These are phyloP conservation scores for Hydrozoanthus tunicans DNA, from an alignment of 64 coral and sea anemone species.

Conservation along the genomic window DNA sequence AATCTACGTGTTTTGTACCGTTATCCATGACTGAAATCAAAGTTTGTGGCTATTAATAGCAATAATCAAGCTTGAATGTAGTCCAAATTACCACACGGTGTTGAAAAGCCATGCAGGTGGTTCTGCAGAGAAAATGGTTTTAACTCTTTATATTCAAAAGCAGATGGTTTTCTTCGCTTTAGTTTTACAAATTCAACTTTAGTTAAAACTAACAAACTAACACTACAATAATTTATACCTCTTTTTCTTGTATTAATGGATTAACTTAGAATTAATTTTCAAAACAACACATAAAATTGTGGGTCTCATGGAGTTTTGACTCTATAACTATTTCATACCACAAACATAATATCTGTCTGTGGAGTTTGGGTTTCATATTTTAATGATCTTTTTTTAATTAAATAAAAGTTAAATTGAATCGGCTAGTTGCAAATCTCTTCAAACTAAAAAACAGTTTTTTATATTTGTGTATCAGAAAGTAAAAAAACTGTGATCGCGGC, in stretches of 20 bases:
- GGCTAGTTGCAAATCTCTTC: no score
- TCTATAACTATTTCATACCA: no score
- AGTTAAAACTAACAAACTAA: background rate
- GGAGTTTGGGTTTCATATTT: no score
- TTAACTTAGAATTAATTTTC: no score
- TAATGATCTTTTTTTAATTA: no score
- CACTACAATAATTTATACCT: no score
- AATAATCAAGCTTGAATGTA: background rate
- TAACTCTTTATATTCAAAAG: background rate
- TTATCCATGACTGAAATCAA: background rate
- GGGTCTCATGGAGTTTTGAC: no score
- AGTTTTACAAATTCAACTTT: background rate
- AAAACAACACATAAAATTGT: no score
- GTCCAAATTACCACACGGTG: background rate
- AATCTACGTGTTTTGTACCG: background rate
- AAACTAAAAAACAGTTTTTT: background rate
- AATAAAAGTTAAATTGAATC: no score
- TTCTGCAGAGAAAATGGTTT: background rate
- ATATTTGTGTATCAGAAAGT: background rate
- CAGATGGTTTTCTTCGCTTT: background rate
- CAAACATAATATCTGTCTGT: no score
- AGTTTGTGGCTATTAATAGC: constrained; percentile 16
- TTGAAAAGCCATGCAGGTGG: background rate
- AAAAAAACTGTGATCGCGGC: background rate
- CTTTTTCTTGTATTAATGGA: no score